Conservation (phyloP, 2,888 invertebrate species). For the Lithophane leautieri region DNA sequence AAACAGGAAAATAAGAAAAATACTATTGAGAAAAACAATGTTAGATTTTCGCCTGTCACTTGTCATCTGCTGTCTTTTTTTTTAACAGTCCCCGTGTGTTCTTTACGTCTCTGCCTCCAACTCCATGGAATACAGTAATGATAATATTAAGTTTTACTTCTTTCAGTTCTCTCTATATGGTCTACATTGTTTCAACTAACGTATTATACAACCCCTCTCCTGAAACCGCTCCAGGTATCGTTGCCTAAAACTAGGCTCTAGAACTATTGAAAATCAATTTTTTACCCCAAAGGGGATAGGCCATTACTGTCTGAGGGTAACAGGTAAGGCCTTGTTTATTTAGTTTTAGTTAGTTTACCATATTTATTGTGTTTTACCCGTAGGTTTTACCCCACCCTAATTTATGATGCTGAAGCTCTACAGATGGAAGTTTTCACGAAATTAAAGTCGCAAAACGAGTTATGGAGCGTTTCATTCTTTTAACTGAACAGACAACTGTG, state of each 20-base stretch:
- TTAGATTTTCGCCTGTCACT: too few species aligned
- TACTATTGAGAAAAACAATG: too few species aligned
- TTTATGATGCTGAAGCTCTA: conserved; percentile 5
- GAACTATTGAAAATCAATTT: conserved; percentile 50
- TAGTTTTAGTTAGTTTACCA: conserved; percentile 18
- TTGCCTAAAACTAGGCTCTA: conserved; percentile 26
- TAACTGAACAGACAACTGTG: neutral
- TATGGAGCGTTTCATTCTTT: neutral
- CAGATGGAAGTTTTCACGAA: conserved; percentile 4
- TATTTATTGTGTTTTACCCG: conserved; percentile 40
- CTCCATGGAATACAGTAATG: neutral
- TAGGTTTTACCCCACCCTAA: conserved; percentile 15
- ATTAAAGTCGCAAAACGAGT: conserved; percentile 2
- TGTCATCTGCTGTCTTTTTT: too few species aligned
- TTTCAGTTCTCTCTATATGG: neutral
- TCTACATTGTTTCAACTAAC: conserved; percentile 38
- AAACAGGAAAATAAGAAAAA: too few species aligned
- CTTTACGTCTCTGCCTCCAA: neutral
- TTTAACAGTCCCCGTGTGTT: neutral
- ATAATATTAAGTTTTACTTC: conserved; percentile 11
- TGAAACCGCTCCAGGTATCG: conserved; percentile 30
- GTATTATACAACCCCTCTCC: conserved; percentile 31
- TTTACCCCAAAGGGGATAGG: conserved; percentile 31
- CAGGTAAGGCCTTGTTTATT: conserved; percentile 28
- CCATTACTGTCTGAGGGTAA: conserved; percentile 11